Evolutionary conservation across 1,140 invertebrate genomes (phyloP).

Genomic region (Melitaea cinxia): DNA sequence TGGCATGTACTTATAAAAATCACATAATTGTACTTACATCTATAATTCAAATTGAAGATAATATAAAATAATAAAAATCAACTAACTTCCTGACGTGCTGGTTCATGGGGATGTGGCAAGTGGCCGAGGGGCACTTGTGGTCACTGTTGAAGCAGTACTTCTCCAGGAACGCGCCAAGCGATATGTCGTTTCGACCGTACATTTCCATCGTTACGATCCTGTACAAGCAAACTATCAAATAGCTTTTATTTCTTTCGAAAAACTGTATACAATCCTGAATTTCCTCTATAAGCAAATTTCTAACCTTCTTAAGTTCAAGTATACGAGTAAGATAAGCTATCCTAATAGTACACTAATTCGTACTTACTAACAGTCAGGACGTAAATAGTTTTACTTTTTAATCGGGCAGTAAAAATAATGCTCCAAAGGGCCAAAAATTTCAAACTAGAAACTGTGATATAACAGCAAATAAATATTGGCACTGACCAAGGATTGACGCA

Average conservation of each 20-base stretch:
- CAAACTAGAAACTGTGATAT: neutral
- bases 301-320: too few relatives aligned
- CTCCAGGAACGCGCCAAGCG: conserved; percentile 96
- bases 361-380: neutral
- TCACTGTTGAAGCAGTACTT: conserved; percentile 93
- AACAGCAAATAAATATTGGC: neutral
- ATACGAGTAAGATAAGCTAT: too few relatives aligned
- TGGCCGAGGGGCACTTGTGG: conserved; percentile 91
- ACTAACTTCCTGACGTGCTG: conserved; percentile 89
- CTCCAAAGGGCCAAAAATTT: neutral
- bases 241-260: too few relatives aligned
- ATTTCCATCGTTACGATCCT: conserved; percentile 96
- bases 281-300: too few relatives aligned
- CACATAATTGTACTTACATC: too few relatives aligned
- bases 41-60: too few relatives aligned
- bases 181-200: conserved; percentile 97
- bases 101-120: conserved; percentile 92
- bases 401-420: neutral
- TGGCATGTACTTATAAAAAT: too few relatives aligned
- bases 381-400: neutral
- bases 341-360: too few relatives aligned
- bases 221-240: too few relatives aligned
- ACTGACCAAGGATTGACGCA: conserved; percentile 94
- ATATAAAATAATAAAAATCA: conserved; percentile 3
- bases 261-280: too few relatives aligned